These are phyloP conservation scores for Plecotus auritus DNA, from an alignment of 2,113 vertebrate species.

Conservation along the genomic window DNA sequence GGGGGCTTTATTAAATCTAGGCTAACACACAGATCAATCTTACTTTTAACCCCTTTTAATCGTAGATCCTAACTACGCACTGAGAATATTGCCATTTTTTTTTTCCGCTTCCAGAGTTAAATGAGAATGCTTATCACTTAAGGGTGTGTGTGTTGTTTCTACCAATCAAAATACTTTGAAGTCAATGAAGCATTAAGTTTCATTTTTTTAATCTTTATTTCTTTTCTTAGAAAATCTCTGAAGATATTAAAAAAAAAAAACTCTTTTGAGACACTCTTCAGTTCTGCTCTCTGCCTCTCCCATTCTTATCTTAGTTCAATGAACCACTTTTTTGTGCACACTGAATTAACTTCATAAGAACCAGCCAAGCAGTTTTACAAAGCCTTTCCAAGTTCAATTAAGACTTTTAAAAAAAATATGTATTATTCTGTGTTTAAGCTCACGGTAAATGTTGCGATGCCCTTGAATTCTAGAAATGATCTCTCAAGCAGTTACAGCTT, in stretches of 20 bases:
- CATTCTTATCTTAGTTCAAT: background rate
- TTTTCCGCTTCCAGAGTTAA: background rate
- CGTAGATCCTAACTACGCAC: background rate
- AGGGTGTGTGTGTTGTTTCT: background rate
- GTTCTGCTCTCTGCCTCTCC: background rate
- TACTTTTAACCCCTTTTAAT: background rate
- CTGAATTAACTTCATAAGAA: conserved; percentile 9
- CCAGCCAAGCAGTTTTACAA: background rate
- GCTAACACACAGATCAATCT: background rate
- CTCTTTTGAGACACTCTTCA: background rate
- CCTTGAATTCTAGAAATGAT: conserved; percentile 3
- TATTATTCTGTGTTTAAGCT: conserved; percentile 2
- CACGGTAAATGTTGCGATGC: background rate
- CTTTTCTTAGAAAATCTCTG: background rate
- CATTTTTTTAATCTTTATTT: conserved; percentile 1
- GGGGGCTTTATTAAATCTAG: background rate
- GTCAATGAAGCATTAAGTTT: background rate
- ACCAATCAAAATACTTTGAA: conserved; percentile 5
- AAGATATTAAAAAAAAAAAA: background rate
- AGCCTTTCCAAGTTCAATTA: conserved; percentile 26
- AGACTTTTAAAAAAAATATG: background rate
- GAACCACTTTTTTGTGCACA: conserved; percentile 21
- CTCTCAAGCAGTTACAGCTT: background rate
- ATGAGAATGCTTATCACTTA: background rate
- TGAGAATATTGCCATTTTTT: background rate